Conservation (phyloP, 2,797 vertebrate genomes). For the Megaceryle alcyon region DNA sequence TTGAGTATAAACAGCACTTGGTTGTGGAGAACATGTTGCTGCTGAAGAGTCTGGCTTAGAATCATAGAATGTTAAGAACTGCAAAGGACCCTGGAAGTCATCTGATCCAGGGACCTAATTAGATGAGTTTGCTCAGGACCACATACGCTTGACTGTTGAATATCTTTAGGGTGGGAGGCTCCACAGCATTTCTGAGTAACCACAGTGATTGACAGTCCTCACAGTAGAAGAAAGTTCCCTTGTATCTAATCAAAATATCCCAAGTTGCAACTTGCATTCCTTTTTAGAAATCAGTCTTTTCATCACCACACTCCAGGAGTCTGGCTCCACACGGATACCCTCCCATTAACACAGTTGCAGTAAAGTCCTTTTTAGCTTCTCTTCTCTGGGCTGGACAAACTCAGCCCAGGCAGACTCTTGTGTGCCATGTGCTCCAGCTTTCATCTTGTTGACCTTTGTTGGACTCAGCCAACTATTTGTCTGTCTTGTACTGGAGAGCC, state of each 20-base stretch:
- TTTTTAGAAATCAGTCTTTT: background rate
- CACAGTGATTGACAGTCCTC: background rate
- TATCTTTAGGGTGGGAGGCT: background rate
- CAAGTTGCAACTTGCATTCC: background rate
- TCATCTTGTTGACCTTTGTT: background rate
- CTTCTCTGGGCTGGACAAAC: background rate
- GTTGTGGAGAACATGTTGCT: background rate
- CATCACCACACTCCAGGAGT: background rate
- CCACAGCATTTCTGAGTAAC: background rate
- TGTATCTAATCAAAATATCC: background rate
- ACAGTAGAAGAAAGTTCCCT: background rate
- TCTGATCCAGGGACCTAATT: background rate
- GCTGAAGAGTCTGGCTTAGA: background rate
- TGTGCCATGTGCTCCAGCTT: background rate
- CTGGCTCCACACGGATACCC: background rate
- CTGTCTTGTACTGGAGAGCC: background rate
- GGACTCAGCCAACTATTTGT: background rate
- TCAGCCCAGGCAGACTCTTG: fast-evolving
- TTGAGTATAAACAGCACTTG: background rate
- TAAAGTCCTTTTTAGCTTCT: background rate
- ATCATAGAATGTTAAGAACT: background rate
- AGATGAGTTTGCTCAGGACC: background rate
- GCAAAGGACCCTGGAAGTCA: background rate
- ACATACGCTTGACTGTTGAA: background rate
- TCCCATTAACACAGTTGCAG: background rate